Evolutionary conservation across 2,113 vertebrate species (phyloP).

Genomic region (Melierax canorus): DNA sequence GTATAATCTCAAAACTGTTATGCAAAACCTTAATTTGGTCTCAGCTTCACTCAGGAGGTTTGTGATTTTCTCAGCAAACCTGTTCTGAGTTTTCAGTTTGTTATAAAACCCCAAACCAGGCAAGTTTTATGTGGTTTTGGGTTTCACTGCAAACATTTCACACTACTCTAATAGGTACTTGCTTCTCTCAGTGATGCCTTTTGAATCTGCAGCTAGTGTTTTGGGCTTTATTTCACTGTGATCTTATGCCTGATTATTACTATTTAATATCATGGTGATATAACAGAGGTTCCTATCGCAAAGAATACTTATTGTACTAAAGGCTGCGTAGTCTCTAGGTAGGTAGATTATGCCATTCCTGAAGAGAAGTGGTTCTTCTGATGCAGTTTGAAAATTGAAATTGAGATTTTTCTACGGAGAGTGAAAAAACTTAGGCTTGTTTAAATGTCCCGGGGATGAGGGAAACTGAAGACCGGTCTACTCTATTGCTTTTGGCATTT

Average conservation of each 20-base stretch:
- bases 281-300: not conserved
- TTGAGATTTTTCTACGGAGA: not conserved
- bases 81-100: conserved; percentile 46
- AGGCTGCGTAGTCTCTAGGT: not conserved
- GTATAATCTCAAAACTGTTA: not conserved
- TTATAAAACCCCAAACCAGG: conserved; percentile 44
- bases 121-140: conserved; percentile 47
- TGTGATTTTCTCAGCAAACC: conserved; percentile 20
- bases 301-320: not conserved
- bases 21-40: not conserved
- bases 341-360: not conserved
- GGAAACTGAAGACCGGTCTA: not conserved
- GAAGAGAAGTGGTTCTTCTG: not conserved
- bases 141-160: conserved; percentile 46
- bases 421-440: not conserved
- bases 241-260: not conserved
- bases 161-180: conserved; percentile 19
- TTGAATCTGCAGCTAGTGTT: not conserved
- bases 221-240: not conserved
- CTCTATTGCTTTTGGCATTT: not conserved
- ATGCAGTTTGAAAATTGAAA: not conserved
- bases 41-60: not conserved
- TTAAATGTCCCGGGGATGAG: not conserved
- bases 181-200: conserved; percentile 6
- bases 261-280: not conserved